phyloP scores from a whole-genome alignment of 2,797 vertebrate genomes.

The Sebastes steindachneri region DNA sequence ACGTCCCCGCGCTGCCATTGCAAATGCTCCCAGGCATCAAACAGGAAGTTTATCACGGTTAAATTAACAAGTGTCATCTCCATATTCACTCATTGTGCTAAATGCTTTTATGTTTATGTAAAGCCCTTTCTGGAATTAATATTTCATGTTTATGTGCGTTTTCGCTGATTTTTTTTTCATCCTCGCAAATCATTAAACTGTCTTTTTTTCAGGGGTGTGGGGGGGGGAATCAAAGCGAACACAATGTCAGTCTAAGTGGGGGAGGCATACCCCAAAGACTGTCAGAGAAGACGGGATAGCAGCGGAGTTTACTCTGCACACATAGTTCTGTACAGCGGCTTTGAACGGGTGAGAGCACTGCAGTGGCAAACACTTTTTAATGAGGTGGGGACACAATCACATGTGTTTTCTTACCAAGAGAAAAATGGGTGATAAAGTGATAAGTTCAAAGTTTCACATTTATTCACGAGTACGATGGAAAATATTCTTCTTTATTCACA shows the following conservation, averaged over 20 bases:
- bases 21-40: constrained; percentile 81
- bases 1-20: constrained; percentile 73
- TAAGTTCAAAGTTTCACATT: constrained; percentile 50
- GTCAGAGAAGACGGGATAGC: constrained; percentile 69
- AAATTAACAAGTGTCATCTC: constrained; percentile 86
- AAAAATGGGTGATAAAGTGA: constrained; percentile 56
- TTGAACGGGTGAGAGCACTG: constrained; percentile 65
- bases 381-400: constrained; percentile 73
- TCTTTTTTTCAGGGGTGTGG: constrained; percentile 42
- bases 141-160: constrained; percentile 84
- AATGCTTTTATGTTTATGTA: constrained; percentile 87
- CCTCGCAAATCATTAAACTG: constrained; percentile 79
- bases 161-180: constrained; percentile 58
- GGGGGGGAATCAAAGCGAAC: constrained; percentile 78
- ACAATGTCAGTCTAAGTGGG: constrained; percentile 80
- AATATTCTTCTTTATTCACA: constrained; percentile 15
- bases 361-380: constrained; percentile 75
- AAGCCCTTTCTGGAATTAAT: constrained; percentile 82
- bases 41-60: constrained; percentile 82
- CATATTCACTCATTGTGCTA: constrained; percentile 81
- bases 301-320: constrained; percentile 65
- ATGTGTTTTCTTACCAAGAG: constrained; percentile 48
- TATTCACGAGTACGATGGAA: constrained; percentile 18
- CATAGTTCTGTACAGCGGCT: constrained; percentile 59
- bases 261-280: constrained; percentile 76